Percentiles rank a stretch among this genome's conserved stretches.
These are phyloP conservation scores for Ammospiza nelsoni DNA, from an alignment of 2,113 vertebrate genomes.

Conservation along the genomic window DNA sequence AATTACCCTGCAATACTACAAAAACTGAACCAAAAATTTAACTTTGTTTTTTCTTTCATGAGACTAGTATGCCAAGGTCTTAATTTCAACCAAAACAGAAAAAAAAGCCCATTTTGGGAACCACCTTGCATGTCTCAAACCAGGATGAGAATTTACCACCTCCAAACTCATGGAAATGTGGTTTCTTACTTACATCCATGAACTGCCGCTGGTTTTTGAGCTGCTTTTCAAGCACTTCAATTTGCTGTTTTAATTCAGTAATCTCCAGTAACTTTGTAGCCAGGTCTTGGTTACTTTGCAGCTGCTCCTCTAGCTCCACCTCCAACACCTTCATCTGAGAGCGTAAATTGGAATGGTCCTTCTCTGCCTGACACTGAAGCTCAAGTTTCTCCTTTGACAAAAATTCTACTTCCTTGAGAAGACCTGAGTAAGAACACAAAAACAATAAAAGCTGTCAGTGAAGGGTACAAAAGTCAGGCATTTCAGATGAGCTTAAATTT, in stretches of 20 bases:
- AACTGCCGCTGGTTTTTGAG: slow-evolving; percentile 91
- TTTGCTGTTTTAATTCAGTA: slow-evolving; percentile 84
- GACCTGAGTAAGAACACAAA: slow-evolving; percentile 69
- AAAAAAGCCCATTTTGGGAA: background rate
- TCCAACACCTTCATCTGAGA: slow-evolving; percentile 85
- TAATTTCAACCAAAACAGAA: background rate
- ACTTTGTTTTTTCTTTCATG: background rate
- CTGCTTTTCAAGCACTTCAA: slow-evolving; percentile 91
- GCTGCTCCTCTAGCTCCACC: slow-evolving; percentile 89
- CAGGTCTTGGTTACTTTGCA: slow-evolving; percentile 76
- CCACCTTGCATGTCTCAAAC: background rate
- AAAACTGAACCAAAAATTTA: background rate
- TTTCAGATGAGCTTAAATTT: background rate
- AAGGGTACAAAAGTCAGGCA: background rate
- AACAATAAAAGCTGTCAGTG: background rate
- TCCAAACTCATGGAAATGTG: background rate
- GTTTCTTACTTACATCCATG: slow-evolving; percentile 84
- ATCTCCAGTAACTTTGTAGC: slow-evolving; percentile 77
- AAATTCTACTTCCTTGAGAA: slow-evolving; percentile 83
- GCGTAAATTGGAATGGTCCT: slow-evolving; percentile 80
- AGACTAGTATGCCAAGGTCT: background rate
- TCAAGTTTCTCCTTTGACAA: slow-evolving; percentile 85
- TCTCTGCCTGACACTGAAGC: slow-evolving; percentile 89
- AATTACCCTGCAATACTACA: background rate
- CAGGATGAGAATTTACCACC: background rate